A percentile compares a stretch with the other conserved stretches of the same genome.
Conservation (phyloP, 2,888 invertebrate genomes). For the Himalopsyche kuldschensis region DNA sequence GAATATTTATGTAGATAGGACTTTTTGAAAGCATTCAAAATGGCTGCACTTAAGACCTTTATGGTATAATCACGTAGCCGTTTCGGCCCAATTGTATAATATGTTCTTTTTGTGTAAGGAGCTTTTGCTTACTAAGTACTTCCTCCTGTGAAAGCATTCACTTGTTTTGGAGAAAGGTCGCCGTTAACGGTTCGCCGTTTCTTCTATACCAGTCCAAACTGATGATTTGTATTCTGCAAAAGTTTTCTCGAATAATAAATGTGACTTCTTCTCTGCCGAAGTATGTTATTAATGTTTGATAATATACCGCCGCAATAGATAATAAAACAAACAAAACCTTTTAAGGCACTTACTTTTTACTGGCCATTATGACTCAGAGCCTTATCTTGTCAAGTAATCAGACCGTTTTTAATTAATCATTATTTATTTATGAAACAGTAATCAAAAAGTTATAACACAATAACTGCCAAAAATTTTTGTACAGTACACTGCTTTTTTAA, state of each 20-base stretch:
- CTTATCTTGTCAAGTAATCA: background rate
- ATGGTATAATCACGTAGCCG: background rate
- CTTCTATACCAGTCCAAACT: conserved; percentile 12
- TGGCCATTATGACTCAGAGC: background rate
- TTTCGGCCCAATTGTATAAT: background rate
- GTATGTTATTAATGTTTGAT: conserved; percentile 28
- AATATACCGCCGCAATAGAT: conserved; percentile 5
- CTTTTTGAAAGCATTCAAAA: background rate
- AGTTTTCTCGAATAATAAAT: conserved; percentile 32
- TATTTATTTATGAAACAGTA: background rate
- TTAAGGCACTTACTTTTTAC: background rate
- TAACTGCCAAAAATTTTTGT: background rate
- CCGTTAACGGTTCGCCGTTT: conserved; percentile 2
- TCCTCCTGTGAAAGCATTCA: conserved; percentile 25
- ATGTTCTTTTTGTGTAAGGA: conserved; percentile 2
- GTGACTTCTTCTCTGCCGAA: conserved; percentile 24
- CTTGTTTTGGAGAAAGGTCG: conserved; percentile 27
- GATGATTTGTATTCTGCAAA: conserved; percentile 35
- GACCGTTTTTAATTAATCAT: background rate
- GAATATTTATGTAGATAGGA: conserved; percentile 9
- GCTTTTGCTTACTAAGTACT: conserved; percentile 17
- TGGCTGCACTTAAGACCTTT: background rate
- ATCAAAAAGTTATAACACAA: background rate
- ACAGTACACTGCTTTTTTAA: background rate
- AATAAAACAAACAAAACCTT: conserved; percentile 1